Evolutionary conservation across 2,888 invertebrate species (phyloP).

Genomic region (Drosophila barbarae): DNA sequence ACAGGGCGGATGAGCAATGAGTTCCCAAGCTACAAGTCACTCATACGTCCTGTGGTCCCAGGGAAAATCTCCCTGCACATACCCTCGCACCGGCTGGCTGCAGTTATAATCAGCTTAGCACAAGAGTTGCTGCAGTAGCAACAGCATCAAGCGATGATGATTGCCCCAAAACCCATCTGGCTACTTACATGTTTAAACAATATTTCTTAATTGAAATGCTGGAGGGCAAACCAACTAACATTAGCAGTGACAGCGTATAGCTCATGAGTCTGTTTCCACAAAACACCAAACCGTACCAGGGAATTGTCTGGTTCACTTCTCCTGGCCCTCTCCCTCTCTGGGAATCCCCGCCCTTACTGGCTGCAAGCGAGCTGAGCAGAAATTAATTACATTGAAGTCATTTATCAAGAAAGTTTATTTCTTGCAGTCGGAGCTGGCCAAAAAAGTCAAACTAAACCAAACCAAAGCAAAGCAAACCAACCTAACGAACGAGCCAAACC

Average conservation of each 20-base stretch:
- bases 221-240: conserved; percentile 58
- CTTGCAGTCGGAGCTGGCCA: conserved; percentile 53
- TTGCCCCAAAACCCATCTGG: conserved; percentile 18
- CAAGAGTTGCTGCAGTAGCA: conserved; percentile 17
- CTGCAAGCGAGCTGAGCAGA: conserved; percentile 70
- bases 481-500: conserved; percentile 9
- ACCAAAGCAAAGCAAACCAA: conserved; percentile 16
- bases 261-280: conserved; percentile 56
- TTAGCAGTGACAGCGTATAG: conserved; percentile 70
- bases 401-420: conserved; percentile 75
- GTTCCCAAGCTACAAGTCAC: background rate
- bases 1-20: conserved; percentile 22
- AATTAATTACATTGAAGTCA: conserved; percentile 75
- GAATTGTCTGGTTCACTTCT: conserved; percentile 28
- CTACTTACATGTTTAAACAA: conserved; percentile 60
- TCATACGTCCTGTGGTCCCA: conserved; percentile 18
- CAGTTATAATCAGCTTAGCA: conserved; percentile 41
- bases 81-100: conserved; percentile 9
- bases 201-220: conserved; percentile 72
- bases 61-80: conserved; percentile 1
- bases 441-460: conserved; percentile 39
- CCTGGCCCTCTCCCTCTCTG: conserved; percentile 5
- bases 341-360: conserved; percentile 16
- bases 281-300: conserved; percentile 35
- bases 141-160: conserved; percentile 8